Evolutionary conservation across 1,140 invertebrate genomes (phyloP), one percentile per base, ranked within the genome.

Genomic region (Belonocnema kinseyi): DNA sequence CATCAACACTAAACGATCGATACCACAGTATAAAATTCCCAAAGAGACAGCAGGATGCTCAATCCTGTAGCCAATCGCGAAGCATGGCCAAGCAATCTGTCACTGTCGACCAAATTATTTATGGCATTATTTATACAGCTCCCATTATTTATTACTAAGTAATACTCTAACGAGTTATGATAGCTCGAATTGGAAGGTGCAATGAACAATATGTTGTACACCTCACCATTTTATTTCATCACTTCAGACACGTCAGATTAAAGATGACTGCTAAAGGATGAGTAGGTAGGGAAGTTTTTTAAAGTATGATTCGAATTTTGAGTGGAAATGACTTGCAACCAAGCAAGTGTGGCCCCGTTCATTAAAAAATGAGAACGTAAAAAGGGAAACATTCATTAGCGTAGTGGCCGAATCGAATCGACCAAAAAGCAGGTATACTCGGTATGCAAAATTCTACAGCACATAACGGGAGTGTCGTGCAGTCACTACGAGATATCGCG

Each of bases 181-280:
- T 87, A 87, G 78, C 80, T 87, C 66, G 82, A 88, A 87, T 87
- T 86, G 85, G 84, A 84, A 77, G 84, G 78, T 77, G 84, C 82
- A 80, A 81, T 75, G 81, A 82, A 78, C 75, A 75, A 77, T 66
- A 75, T 77, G 81, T 81, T 84, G 81, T 76, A 78, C 82, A 80
- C 82, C 82, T 81, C 75, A 10, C 19, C 7, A 7, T 46, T 46
- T 46, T 11, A 46, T 46, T 10, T 46, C 40, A 46, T 11, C 7
- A 11, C 40, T 46, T 46, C 40, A 10, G 40, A 46, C 11, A 7
- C 7, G 7, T 46, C 40, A 46, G 40, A 46, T 46, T 1, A 46
- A 0, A 11, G 10, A 46, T 11, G 40, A 46, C 0, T 46, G 10
- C 10, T 46, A 8, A 46, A 10, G 40, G 40, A 7, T 46, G 40